Percentiles rank a stretch among this genome's conserved stretches.
Evolutionary conservation across 2,797 vertebrate species (phyloP).

Genomic region (Antrozous pallidus): DNA sequence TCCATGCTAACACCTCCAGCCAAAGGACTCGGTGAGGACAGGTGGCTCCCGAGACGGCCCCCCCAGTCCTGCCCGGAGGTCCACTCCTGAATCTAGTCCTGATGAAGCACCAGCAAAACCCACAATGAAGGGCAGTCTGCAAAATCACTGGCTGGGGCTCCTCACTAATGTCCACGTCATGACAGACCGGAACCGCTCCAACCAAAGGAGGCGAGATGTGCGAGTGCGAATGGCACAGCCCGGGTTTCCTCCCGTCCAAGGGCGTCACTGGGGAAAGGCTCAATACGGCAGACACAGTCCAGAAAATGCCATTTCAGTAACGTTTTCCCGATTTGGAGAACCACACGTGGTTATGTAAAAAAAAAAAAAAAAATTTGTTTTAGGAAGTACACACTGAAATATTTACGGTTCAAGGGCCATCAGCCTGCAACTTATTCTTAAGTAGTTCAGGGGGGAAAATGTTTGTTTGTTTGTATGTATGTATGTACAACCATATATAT

Average conservation of each 20-base stretch:
- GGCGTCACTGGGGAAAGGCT: not conserved
- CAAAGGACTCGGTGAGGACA: rapidly evolving
- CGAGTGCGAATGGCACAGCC: not conserved
- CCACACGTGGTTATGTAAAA: not conserved
- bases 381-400: not conserved
- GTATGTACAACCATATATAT: too few relatives aligned
- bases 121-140: not conserved
- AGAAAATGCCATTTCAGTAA: too few relatives aligned
- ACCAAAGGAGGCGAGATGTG: not conserved
- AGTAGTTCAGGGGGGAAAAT: not conserved
- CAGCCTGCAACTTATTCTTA: not conserved
- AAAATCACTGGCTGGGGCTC: too few relatives aligned
- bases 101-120: not conserved
- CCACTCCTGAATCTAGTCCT: not conserved
- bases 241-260: not conserved
- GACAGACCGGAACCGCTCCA: not conserved
- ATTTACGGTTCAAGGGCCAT: not conserved
- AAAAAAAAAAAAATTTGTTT: too few relatives aligned
- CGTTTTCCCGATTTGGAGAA: not conserved
- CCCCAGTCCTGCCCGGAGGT: not conserved
- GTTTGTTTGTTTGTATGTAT: not conserved
- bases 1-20: not conserved
- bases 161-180: not conserved
- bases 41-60: not conserved
- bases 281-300: rapidly evolving